phyloP scores from a whole-genome alignment of 1,140 invertebrate genomes.

The Periplaneta americana region DNA sequence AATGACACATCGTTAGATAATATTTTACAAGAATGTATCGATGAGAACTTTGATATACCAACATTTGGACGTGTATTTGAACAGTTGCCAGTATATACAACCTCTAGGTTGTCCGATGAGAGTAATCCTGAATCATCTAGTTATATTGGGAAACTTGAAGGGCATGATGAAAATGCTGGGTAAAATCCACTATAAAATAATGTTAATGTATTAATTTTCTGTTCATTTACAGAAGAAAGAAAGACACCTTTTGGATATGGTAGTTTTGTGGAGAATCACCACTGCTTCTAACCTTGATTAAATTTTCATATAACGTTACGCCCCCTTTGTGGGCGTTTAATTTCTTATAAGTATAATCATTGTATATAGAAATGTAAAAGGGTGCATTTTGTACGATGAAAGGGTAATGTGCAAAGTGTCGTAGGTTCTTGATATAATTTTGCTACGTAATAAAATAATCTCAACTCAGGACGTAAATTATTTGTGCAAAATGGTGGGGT shows the following conservation, averaged over 20 bases:
- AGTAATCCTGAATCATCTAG: constrained; percentile 4
- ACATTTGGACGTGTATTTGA: constrained; percentile 46
- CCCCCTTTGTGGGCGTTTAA: not conserved
- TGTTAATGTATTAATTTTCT: not conserved
- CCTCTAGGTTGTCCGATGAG: constrained; percentile 2
- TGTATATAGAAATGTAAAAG: not conserved
- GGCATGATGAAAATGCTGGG: constrained; percentile 16
- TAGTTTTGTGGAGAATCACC: too few relatives aligned
- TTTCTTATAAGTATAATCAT: too few relatives aligned
- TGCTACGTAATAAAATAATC: too few relatives aligned
- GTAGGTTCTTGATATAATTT: too few relatives aligned
- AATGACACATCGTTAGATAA: constrained; percentile 33
- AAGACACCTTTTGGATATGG: too few relatives aligned
- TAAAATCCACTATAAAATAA: not conserved
- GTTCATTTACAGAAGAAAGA: too few relatives aligned
- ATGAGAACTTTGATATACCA: constrained; percentile 48
- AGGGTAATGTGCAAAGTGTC: too few relatives aligned
- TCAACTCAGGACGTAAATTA: too few relatives aligned
- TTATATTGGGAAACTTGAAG: constrained; percentile 12
- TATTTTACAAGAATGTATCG: constrained; percentile 48
- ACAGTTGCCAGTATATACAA: constrained; percentile 31
- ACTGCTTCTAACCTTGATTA: too few relatives aligned
- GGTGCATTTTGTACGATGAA: too few relatives aligned
- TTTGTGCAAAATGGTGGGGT: too few relatives aligned
- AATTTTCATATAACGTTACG: not conserved